Percentiles rank a stretch among this genome's conserved stretches.
These are phyloP conservation scores for Anticlea derivata DNA, from an alignment of 2,888 invertebrate genomes.

Conservation along the genomic window DNA sequence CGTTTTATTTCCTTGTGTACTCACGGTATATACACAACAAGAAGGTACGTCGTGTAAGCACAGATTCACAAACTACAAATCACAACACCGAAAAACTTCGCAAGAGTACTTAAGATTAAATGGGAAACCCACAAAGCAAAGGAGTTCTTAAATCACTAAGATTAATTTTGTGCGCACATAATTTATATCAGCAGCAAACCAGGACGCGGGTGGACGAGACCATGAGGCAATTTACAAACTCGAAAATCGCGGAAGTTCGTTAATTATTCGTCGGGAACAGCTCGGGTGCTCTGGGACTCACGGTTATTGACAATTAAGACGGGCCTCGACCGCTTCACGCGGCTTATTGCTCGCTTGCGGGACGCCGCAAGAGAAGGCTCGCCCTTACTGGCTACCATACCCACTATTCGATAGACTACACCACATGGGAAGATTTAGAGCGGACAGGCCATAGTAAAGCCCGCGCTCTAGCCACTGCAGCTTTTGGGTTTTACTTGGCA, in stretches of 20 bases:
- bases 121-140: slow-evolving; percentile 54
- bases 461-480: slow-evolving; percentile 37
- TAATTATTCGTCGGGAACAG: slow-evolving; percentile 79
- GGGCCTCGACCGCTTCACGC: slow-evolving; percentile 67
- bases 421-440: slow-evolving; percentile 49
- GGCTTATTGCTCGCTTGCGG: slow-evolving; percentile 68
- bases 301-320: slow-evolving; percentile 82
- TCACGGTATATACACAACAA: slow-evolving; percentile 2
- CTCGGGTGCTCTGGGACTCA: slow-evolving; percentile 68
- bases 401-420: slow-evolving; percentile 63
- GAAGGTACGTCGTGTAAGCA: background rate
- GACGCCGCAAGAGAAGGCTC: slow-evolving; percentile 38
- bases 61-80: slow-evolving; percentile 11
- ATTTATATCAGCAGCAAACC: slow-evolving; percentile 78
- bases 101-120: slow-evolving; percentile 30
- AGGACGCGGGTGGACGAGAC: slow-evolving; percentile 77
- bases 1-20: slow-evolving; percentile 16
- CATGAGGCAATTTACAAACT: slow-evolving; percentile 83
- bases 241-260: slow-evolving; percentile 83
- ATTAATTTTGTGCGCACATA: slow-evolving; percentile 80
- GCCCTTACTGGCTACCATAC: slow-evolving; percentile 49
- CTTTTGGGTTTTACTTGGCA: slow-evolving; percentile 8
- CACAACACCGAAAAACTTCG: slow-evolving; percentile 25
- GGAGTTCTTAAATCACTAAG: slow-evolving; percentile 74
- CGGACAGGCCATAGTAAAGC: slow-evolving; percentile 40